These are phyloP conservation scores for Centropus unirufus DNA, from an alignment of 2,113 vertebrate species.

Conservation along the genomic window DNA sequence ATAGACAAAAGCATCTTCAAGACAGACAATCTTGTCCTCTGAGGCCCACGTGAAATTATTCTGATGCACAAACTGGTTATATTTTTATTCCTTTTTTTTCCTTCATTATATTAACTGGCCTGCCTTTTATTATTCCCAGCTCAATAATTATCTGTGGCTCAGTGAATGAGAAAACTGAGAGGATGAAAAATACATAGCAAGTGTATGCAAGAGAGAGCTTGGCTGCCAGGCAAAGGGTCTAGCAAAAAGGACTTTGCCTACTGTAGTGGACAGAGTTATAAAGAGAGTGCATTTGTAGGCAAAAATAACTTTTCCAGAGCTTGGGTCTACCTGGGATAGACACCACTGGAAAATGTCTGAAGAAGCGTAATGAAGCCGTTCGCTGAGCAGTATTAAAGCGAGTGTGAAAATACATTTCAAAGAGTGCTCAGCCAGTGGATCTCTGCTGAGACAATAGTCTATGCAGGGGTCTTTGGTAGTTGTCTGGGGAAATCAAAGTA, in stretches of 20 bases:
- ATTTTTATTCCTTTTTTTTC: neutral
- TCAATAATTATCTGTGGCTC: constrained; percentile 18
- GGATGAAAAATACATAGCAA: neutral
- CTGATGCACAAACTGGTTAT: neutral
- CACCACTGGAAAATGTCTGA: neutral
- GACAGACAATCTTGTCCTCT: neutral
- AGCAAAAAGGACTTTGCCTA: neutral
- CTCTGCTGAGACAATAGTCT: neutral
- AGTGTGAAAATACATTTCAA: constrained; percentile 1
- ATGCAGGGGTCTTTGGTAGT: neutral
- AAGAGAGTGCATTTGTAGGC: neutral
- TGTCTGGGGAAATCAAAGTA: neutral
- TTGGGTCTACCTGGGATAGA: neutral
- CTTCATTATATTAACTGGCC: neutral
- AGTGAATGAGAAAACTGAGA: neutral
- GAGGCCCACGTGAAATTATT: neutral
- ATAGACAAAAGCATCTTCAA: neutral
- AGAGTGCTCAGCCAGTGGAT: neutral
- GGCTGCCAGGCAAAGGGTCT: neutral
- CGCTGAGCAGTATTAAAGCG: neutral
- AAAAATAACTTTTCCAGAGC: neutral
- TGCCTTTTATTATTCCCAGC: constrained; percentile 4
- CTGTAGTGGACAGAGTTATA: neutral
- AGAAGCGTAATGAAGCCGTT: neutral
- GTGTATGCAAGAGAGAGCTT: neutral